Conservation (phyloP, 2,797 vertebrate genomes). For the Intellagama lesueurii region DNA sequence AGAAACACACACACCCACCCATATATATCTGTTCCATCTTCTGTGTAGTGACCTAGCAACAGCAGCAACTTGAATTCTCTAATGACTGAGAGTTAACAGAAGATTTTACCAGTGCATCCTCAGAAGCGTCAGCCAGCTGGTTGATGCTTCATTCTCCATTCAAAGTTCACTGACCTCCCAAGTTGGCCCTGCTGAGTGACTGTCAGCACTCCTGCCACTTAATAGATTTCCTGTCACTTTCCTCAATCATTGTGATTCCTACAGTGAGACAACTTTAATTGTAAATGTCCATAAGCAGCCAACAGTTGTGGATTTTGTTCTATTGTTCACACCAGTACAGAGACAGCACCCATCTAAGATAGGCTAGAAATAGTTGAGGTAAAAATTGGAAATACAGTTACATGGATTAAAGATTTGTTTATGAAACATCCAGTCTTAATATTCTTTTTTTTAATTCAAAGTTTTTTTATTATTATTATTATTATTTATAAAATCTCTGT, state of each 20-base stretch:
- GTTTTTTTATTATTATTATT: too few species aligned
- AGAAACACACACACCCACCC: too few species aligned
- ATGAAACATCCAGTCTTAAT: background rate
- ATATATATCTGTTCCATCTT: background rate
- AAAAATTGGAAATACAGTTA: background rate
- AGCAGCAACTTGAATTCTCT: background rate
- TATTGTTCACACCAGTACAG: background rate
- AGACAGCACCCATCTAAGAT: background rate
- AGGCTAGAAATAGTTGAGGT: background rate
- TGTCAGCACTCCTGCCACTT: background rate
- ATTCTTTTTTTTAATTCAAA: too few species aligned
- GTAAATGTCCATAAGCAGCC: constrained; percentile 9
- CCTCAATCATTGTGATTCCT: background rate
- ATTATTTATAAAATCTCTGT: too few species aligned
- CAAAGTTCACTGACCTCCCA: constrained; percentile 2
- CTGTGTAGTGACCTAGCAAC: background rate
- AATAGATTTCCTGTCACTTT: constrained; percentile 25
- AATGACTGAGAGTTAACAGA: constrained; percentile 3
- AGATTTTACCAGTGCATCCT: background rate
- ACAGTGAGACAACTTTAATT: background rate
- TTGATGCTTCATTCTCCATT: background rate
- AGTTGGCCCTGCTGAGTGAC: constrained; percentile 5
- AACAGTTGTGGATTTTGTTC: background rate
- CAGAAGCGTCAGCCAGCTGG: background rate
- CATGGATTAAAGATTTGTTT: background rate